These are phyloP conservation scores for Chrysogorgia sp. DNA, from an alignment of 92 coral and sea anemone species.

Conservation along the genomic window DNA sequence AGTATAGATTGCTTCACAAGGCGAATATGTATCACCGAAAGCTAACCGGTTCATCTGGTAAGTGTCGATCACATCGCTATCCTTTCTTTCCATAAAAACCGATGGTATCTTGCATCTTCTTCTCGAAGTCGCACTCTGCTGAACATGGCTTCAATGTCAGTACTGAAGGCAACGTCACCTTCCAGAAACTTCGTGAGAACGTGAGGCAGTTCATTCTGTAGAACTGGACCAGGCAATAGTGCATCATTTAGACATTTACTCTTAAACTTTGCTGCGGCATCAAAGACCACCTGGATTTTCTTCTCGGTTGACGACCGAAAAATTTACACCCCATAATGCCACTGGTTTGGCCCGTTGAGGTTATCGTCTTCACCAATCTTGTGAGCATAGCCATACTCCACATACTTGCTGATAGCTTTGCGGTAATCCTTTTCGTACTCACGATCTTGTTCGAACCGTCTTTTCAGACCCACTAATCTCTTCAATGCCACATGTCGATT, in stretches of 20 bases:
- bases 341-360: conserved; percentile 21
- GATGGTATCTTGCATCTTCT: conserved; percentile 59
- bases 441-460: conserved; percentile 49
- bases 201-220: conserved; percentile 55
- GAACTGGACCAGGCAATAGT: conserved; percentile 55
- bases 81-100: conserved; percentile 58
- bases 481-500: conserved; percentile 61
- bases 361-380: conserved; percentile 57
- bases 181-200: conserved; percentile 46
- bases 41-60: conserved; percentile 52
- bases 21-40: conserved; percentile 60
- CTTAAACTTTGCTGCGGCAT: conserved; percentile 26
- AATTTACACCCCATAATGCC: conserved; percentile 34
- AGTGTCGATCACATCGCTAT: conserved; percentile 32
- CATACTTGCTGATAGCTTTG: conserved; percentile 51
- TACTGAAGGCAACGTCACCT: conserved; percentile 56
- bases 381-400: conserved; percentile 56
- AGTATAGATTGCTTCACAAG: conserved; percentile 60
- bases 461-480: conserved; percentile 57
- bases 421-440: conserved; percentile 59
- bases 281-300: conserved; percentile 31
- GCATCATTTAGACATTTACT: conserved; percentile 58
- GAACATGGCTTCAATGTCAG: conserved; percentile 66
- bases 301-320: conserved; percentile 15
- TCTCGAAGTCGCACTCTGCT: conserved; percentile 53